Evolutionary conservation across 2,888 invertebrate genomes (phyloP).

Genomic region (Acleris holmiana): DNA sequence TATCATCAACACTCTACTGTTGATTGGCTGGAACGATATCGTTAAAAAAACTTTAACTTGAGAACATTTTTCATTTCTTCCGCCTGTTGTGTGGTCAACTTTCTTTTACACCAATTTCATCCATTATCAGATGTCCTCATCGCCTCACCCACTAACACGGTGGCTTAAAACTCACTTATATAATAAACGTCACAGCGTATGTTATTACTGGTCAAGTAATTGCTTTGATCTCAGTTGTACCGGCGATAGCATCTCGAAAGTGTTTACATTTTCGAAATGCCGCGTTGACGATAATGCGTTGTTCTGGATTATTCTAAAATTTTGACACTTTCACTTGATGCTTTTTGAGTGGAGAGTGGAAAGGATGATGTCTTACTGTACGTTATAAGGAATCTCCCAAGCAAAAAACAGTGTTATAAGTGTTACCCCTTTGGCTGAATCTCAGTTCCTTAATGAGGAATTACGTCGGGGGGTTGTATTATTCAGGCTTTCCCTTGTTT

Average conservation of each 20-base stretch:
- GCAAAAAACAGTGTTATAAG: no score
- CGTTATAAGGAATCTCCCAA: no score
- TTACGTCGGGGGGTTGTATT: no score
- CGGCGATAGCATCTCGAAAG: conserved; percentile 13
- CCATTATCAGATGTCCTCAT: conserved; percentile 18
- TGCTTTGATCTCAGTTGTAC: conserved; percentile 8
- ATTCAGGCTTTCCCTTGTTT: no score
- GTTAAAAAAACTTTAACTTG: background rate
- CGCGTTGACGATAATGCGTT: background rate
- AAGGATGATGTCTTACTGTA: no score
- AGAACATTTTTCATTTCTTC: background rate
- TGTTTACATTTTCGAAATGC: conserved; percentile 15
- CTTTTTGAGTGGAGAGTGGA: no score
- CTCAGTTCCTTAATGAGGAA: no score
- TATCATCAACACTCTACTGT: background rate
- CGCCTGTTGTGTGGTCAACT: conserved; percentile 12
- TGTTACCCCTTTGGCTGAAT: no score
- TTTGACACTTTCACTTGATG: background rate
- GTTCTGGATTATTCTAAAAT: background rate
- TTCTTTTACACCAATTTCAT: conserved; percentile 13
- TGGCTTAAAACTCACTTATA: conserved; percentile 12
- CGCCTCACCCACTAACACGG: conserved; percentile 16
- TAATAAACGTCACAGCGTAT: conserved; percentile 17
- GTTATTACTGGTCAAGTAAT: conserved; percentile 18
- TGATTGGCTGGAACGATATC: background rate